phyloP scores from a whole-genome alignment of 2,888 invertebrate genomes.

The Hemicrepidius hirtus region DNA sequence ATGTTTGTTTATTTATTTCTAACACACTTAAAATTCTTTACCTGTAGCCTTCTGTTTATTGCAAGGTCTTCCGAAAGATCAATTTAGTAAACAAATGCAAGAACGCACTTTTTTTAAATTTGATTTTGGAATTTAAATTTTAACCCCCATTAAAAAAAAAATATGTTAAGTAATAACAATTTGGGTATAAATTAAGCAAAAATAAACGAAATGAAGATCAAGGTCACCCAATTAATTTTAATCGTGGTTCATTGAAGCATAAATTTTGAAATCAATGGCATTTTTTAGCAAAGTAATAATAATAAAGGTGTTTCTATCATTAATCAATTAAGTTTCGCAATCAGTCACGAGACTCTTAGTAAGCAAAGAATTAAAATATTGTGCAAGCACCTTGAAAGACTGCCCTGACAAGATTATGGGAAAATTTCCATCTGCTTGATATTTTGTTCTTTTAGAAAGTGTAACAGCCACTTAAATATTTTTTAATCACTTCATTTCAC shows the following conservation, averaged over 20 bases:
- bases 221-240: neutral
- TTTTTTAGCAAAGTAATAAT: neutral
- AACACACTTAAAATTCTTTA: too few relatives aligned
- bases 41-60: too few relatives aligned
- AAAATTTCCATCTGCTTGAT: neutral
- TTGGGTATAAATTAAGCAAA: neutral
- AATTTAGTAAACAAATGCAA: too few relatives aligned
- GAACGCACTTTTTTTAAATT: too few relatives aligned
- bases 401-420: constrained; percentile 1
- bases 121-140: too few relatives aligned
- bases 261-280: constrained; percentile 7
- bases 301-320: neutral
- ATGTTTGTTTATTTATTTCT: neutral
- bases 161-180: too few relatives aligned
- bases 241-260: neutral
- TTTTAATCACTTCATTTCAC: neutral
- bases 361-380: neutral
- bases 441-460: constrained; percentile 23
- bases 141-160: too few relatives aligned
- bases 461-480: neutral
- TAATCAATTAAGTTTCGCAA: constrained; percentile 2
- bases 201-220: neutral
- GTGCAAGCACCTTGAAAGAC: neutral
- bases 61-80: too few relatives aligned
- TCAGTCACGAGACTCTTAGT: constrained; percentile 18